phyloP scores from a whole-genome alignment of 2,888 invertebrate species.

The Lagria hirta region DNA sequence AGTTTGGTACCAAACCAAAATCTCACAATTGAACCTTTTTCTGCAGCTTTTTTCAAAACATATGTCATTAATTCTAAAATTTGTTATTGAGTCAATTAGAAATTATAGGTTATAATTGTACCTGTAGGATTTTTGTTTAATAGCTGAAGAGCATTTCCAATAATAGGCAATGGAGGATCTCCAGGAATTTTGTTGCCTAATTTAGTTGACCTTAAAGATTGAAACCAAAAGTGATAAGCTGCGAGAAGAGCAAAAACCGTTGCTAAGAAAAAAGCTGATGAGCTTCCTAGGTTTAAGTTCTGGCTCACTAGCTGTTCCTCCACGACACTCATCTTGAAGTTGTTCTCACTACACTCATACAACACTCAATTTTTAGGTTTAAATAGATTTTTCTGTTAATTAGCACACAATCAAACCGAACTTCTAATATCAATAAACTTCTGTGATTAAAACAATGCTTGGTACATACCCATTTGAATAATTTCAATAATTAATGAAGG shows the following conservation, averaged over 20 bases:
- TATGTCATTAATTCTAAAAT: conserved; percentile 5
- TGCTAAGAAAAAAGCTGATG: conserved; percentile 1
- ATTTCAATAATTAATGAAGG: too few relatives aligned
- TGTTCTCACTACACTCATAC: too few relatives aligned
- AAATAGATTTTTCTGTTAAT: too few relatives aligned
- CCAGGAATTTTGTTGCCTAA: conserved; percentile 38
- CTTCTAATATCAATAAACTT: too few relatives aligned
- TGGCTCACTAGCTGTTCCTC: conserved; percentile 8
- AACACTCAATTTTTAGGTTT: too few relatives aligned
- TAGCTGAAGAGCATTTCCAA: conserved; percentile 34
- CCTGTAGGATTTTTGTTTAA: conserved; percentile 12
- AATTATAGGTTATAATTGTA: conserved; percentile 3
- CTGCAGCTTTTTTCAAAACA: neutral
- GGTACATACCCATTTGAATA: too few relatives aligned
- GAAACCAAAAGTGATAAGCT: conserved; percentile 34
- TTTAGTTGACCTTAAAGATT: conserved; percentile 32
- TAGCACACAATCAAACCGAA: too few relatives aligned
- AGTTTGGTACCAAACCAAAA: conserved; percentile 79
- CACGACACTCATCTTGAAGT: conserved; percentile 8
- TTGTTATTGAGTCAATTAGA: too few relatives aligned
- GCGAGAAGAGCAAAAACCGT: conserved; percentile 19
- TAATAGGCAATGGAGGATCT: conserved; percentile 31
- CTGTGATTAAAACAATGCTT: too few relatives aligned
- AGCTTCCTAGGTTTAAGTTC: conserved; percentile 4
- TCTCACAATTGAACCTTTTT: conserved; percentile 60